Percentiles rank a stretch among this genome's conserved stretches.
Evolutionary conservation across 2,888 invertebrate species (phyloP).

Genomic region (Nomada hirtipes): DNA sequence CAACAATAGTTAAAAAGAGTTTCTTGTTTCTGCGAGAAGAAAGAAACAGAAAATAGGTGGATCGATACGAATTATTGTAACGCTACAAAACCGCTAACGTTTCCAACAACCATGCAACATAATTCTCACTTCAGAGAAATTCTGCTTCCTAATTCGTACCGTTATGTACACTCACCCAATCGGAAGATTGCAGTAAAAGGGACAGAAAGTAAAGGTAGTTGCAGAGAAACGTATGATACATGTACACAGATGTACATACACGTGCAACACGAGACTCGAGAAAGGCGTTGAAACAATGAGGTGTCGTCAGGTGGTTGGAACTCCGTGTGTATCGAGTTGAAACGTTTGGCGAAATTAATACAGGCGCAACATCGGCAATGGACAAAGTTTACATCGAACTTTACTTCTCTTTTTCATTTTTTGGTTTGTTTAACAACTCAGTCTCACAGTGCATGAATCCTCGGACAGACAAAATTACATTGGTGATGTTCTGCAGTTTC

Average conservation of each 20-base stretch:
- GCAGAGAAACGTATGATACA: neutral
- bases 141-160: constrained; percentile 13
- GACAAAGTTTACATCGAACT: neutral
- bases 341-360: constrained; percentile 33
- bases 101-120: constrained; percentile 15
- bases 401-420: neutral
- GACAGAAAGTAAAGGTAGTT: neutral
- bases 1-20: too few relatives aligned
- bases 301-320: constrained; percentile 44
- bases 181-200: neutral
- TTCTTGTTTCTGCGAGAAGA: too few relatives aligned
- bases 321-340: constrained; percentile 12
- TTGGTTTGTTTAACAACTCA: neutral
- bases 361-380: neutral
- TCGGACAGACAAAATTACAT: neutral
- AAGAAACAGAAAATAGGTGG: too few relatives aligned
- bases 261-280: neutral
- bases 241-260: neutral
- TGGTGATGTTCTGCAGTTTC: neutral
- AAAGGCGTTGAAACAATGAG: constrained; percentile 26
- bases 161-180: constrained; percentile 9
- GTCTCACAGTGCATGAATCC: neutral
- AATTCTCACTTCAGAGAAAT: constrained; percentile 36
- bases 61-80: neutral
- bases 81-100: neutral